Percentiles rank a stretch among this genome's conserved stretches.
phyloP scores from a whole-genome alignment of 2,113 vertebrate genomes.

The Chamaea fasciata region DNA sequence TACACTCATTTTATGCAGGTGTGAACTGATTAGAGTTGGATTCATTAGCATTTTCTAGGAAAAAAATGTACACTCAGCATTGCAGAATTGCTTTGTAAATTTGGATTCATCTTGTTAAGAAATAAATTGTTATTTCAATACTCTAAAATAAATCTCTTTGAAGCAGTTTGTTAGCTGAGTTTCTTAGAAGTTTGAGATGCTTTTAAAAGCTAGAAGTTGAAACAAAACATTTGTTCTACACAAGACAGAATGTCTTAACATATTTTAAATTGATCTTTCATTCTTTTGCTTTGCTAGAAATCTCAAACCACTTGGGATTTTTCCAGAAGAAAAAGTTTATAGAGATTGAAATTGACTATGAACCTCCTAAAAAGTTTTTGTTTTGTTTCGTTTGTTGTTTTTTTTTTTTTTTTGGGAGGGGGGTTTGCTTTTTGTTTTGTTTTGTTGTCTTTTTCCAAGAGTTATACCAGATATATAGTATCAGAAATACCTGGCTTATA shows the following conservation, averaged over 20 bases:
- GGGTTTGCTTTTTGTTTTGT: too few relatives aligned
- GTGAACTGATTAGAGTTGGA: slow-evolving; percentile 4
- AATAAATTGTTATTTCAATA: background rate
- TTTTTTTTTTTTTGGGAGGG: too few relatives aligned
- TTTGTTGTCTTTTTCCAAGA: too few relatives aligned
- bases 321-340: background rate
- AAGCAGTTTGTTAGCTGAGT: background rate
- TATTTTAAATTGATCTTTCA: background rate
- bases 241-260: background rate
- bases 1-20: background rate
- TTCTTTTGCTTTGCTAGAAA: background rate
- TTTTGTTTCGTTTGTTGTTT: too few relatives aligned
- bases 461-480: background rate
- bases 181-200: background rate
- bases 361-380: background rate
- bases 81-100: background rate
- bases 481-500: background rate
- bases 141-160: background rate
- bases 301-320: background rate
- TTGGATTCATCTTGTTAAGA: background rate
- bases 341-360: background rate
- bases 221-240: background rate
- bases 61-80: background rate
- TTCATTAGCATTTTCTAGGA: background rate
- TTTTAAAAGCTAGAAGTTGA: background rate